Percentiles rank a stretch among this genome's conserved stretches.
phyloP scores from a whole-genome alignment of 92 coral and sea anemone species.

The Siderastrea radians region DNA sequence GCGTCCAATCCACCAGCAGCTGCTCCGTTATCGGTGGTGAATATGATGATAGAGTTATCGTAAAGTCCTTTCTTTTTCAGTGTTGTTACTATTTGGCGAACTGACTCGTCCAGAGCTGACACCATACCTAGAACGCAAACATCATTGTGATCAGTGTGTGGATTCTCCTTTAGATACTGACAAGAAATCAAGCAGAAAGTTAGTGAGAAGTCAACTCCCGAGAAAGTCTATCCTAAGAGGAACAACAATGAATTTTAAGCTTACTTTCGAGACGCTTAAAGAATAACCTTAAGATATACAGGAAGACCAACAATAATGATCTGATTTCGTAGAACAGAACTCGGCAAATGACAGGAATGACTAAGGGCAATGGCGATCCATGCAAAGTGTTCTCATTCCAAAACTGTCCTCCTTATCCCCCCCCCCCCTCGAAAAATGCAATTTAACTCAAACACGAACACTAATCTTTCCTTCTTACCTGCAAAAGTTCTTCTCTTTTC shows the following conservation, averaged over 20 bases:
- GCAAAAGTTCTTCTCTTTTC: constrained; percentile 85
- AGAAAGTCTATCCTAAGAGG: background rate
- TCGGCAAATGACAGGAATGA: background rate
- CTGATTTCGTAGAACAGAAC: background rate
- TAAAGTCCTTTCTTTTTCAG: constrained; percentile 91
- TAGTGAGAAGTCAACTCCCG: background rate
- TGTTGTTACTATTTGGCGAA: constrained; percentile 83
- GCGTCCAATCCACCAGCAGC: constrained; percentile 99
- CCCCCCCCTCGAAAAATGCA: too few relatives aligned
- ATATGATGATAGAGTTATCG: constrained; percentile 89
- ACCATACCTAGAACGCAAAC: constrained; percentile 83
- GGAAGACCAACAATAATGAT: background rate
- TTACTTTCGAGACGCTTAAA: too few relatives aligned
- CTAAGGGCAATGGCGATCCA: too few relatives aligned
- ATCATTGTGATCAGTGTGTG: background rate
- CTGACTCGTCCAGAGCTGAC: constrained; percentile 93
- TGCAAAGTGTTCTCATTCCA: too few relatives aligned
- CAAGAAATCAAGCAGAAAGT: too few relatives aligned
- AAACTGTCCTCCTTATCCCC: too few relatives aligned
- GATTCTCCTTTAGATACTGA: background rate
- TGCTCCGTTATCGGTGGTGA: constrained; percentile 99
- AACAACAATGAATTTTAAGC: too few relatives aligned
- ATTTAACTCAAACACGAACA: background rate
- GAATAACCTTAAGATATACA: too few relatives aligned
- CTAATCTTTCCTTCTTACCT: constrained; percentile 52